A percentile compares a stretch with the other conserved stretches of the same genome.
These are phyloP conservation scores for Schizopygopsis pylzovi DNA, from an alignment of 2,797 vertebrate genomes.

Conservation along the genomic window DNA sequence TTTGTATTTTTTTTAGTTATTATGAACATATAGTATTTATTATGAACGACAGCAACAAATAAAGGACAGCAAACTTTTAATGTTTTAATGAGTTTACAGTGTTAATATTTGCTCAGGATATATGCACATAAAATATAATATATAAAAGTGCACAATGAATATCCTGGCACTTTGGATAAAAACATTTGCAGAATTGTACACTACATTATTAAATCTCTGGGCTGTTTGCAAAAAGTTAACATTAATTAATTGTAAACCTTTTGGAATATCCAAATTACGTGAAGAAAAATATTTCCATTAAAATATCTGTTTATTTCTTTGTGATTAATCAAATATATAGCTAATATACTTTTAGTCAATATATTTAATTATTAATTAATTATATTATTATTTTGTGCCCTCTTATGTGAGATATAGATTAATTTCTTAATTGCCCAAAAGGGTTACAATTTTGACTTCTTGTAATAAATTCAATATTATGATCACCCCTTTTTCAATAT, in stretches of 20 bases:
- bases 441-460: not conserved
- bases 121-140: too few relatives aligned
- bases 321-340: not conserved
- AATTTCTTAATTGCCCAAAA: not conserved
- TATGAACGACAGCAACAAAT: constrained; percentile 24
- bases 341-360: not conserved
- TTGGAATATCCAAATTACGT: not conserved
- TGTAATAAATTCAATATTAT: not conserved
- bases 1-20: constrained; percentile 16
- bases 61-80: not conserved
- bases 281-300: not conserved
- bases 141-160: not conserved
- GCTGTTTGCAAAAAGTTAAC: not conserved
- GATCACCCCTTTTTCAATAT: not conserved
- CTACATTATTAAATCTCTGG: not conserved
- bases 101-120: not conserved
- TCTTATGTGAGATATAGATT: not conserved
- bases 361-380: not conserved
- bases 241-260: not conserved
- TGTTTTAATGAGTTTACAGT: not conserved
- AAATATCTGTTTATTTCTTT: not conserved
- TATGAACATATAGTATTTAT: constrained; percentile 16
- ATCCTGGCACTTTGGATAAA: not conserved
- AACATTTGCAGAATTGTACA: not conserved
- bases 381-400: not conserved